Evolutionary conservation across 2,113 vertebrate genomes (phyloP).

Genomic region (Caranx melampygus): DNA sequence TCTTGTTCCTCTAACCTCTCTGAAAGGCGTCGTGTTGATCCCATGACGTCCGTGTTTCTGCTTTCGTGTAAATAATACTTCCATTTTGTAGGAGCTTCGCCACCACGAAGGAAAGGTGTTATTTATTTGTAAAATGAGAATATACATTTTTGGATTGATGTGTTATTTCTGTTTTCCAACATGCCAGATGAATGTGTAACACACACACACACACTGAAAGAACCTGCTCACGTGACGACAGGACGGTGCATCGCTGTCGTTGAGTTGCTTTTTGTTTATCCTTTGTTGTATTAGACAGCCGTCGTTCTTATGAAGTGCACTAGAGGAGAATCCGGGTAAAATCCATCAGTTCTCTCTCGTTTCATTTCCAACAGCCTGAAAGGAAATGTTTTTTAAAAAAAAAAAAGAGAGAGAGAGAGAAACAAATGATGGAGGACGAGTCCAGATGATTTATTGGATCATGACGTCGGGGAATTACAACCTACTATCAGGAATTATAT

Average conservation of each 20-base stretch:
- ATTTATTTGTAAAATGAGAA: slow-evolving; percentile 29
- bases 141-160: neutral
- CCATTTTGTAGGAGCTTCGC: slow-evolving; percentile 15
- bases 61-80: slow-evolving; percentile 29
- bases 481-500: neutral
- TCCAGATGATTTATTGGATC: neutral
- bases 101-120: slow-evolving; percentile 14
- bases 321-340: slow-evolving; percentile 3
- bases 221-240: neutral
- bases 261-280: neutral
- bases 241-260: neutral
- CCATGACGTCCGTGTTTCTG: slow-evolving; percentile 16
- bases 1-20: slow-evolving; percentile 32
- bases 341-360: neutral
- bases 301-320: slow-evolving; percentile 12
- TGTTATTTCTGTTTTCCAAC: slow-evolving; percentile 1
- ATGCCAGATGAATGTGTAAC: neutral
- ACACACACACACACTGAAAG: neutral
- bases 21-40: slow-evolving; percentile 20
- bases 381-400: neutral
- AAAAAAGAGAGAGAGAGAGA: neutral
- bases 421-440: neutral
- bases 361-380: neutral
- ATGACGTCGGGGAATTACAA: neutral
- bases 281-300: neutral